Evolutionary conservation across 2,797 vertebrate species (phyloP).

Genomic region (Martes flavigula): DNA sequence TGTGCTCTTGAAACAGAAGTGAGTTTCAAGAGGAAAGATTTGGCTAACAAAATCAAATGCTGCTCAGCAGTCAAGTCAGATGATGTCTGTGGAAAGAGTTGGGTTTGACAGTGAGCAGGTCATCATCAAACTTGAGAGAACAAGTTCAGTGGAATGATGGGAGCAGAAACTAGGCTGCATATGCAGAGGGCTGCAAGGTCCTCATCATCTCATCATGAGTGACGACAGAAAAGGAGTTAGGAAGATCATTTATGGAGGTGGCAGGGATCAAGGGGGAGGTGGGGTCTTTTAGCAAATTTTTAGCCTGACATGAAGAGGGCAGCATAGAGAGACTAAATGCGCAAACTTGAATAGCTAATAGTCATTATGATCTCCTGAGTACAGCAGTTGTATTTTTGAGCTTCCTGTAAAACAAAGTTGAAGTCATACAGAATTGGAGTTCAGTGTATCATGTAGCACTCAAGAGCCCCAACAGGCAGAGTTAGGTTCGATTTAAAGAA

Average conservation of each 20-base stretch:
- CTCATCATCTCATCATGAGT: background rate
- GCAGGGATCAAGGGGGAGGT: background rate
- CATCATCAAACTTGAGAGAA: background rate
- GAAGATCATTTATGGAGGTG: background rate
- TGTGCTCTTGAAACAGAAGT: background rate
- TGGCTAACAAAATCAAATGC: background rate
- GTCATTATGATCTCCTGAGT: background rate
- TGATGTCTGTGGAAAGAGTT: background rate
- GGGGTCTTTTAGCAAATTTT: background rate
- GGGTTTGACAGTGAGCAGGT: background rate
- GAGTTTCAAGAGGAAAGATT: background rate
- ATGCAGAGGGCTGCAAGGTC: background rate
- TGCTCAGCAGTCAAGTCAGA: background rate
- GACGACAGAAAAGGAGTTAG: background rate
- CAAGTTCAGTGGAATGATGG: background rate
- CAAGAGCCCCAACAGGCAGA: background rate
- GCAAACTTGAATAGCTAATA: slow-evolving; percentile 18
- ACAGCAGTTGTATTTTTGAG: background rate
- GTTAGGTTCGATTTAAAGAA: slow-evolving; percentile 15
- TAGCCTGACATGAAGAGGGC: slow-evolving; percentile 14
- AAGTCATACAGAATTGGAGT: background rate
- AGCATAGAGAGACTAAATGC: background rate
- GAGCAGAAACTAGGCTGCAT: background rate
- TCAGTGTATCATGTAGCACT: background rate
- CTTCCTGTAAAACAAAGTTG: slow-evolving; percentile 13